Base-by-base conservation (phyloP, 2,113 vertebrate species). In the Ophthalmolycus amberensis region DNA sequence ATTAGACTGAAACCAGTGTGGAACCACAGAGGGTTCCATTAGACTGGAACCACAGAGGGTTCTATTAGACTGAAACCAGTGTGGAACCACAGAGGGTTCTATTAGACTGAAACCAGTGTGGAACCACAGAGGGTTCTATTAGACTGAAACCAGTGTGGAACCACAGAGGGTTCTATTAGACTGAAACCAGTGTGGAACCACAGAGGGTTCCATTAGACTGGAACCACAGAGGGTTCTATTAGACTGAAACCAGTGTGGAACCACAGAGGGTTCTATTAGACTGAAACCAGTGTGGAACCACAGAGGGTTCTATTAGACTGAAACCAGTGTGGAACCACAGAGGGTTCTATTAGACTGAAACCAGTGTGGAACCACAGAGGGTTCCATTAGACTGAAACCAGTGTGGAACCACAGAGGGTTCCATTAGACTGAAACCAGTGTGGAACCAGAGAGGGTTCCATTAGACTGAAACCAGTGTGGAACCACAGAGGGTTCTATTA, bases 371-470 rank as follows among this genome's bases (percentile, higher is more conserved):
- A 29, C 29, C 29, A 29, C 27, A 14, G n/a, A 58, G 50, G 72
- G 66, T 59, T 65, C 70, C 5, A 46, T 5, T 11, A 46, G 42
- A 46, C 42, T 12, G 32, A 25, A 25, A 25, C 25, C 25, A 25
- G 25, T 25, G 25, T 25, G 25, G 32, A 32, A 32, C 32, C 32
- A 32, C 27, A 14, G 25, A 58, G 50, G 72, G 66, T 63, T 65
- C 70, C 4, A 46, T 6, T 11, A 46, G 42, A 46, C 42, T 12
- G 42, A 46, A 3, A 12, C 42, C 42, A 12, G 11, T 1, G 34
- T 34, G 32, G 34, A 34, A 34, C 64, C 76, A 62, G 60, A 14
- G 25, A 52, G 58, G 72, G 66, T 63, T 65, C 74, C 7, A 46
- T 7, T 25, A 48, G 44, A 8, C 59, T 27, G 14, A 58, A 59